Evolutionary conservation across 2,888 invertebrate genomes (phyloP), one percentile per base, ranked within the genome.

Genomic region (Slavum lentiscoides): DNA sequence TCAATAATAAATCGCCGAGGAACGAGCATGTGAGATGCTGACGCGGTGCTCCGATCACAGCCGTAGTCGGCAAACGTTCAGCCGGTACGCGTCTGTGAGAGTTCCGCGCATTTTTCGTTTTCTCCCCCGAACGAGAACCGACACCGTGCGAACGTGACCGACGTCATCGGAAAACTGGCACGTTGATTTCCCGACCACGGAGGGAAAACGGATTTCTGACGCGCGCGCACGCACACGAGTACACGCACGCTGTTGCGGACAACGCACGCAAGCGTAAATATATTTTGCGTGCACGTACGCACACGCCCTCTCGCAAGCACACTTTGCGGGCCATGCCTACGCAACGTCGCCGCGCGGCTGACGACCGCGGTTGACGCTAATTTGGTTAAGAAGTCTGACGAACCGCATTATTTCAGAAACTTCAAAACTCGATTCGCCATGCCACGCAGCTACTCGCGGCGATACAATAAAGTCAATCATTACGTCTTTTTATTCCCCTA

Each of bases 151-250:
- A 30, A 30, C 70, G 69, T 17, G 6, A 23, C 49, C 61, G 58
- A 58, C 72, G 72, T 55, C 43, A 55, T 53, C 64, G 72, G 58
- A 64, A 43, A 80, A 80, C 80, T 80, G 70, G 39, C 77, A 77
- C 77, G 77, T 69, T 77, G 77, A 77, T 77, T 77, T 70, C 0
- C 80, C 64, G 53, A 70, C 77, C 64, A 43, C 58, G 55, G 5
- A 64, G 43, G 80, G n/a, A 62, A 77, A 77, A 70, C 69, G 62
- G 61, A 58, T 72, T 72, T 80, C 30, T 8, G 53, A 49, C 55
- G 53, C 69, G 23, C 39, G 11, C 49, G 21, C 59, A 13, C 49
- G 61, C 69, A 17, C n/a, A 15, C 30, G 30, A 2, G 19, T 43
- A 13, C 61, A 49, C 43, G 43, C 73, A 61, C 15, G 5, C 61